Percentiles rank a stretch among this genome's conserved stretches.
Evolutionary conservation across 92 coral and sea anemone genomes (phyloP).

Genomic region (Phenganax marumi): DNA sequence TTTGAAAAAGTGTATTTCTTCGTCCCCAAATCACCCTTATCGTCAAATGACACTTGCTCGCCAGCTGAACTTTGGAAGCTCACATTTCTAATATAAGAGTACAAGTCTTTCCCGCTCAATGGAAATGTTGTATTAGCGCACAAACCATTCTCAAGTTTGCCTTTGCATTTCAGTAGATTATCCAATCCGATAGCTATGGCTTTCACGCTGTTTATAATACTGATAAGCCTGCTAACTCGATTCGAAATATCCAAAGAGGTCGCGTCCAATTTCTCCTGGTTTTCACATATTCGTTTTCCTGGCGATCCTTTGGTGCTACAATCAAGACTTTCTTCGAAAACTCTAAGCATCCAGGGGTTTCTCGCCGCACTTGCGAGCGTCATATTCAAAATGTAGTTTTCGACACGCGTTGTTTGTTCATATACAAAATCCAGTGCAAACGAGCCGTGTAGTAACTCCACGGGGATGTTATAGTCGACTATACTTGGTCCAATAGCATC

Average conservation of each 20-base stretch:
- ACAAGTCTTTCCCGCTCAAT: slow-evolving; percentile 59
- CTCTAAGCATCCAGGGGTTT: slow-evolving; percentile 68
- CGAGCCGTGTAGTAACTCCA: slow-evolving; percentile 62
- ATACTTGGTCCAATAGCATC: slow-evolving; percentile 65
- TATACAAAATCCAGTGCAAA: slow-evolving; percentile 74
- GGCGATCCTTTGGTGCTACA: slow-evolving; percentile 43
- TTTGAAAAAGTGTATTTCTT: slow-evolving; percentile 78
- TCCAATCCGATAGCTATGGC: slow-evolving; percentile 72
- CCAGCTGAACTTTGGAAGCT: slow-evolving; percentile 63
- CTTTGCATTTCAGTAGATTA: slow-evolving; percentile 62
- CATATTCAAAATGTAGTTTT: slow-evolving; percentile 46
- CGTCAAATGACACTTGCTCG: slow-evolving; percentile 61
- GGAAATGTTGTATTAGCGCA: slow-evolving; percentile 57
- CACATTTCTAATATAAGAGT: slow-evolving; percentile 53
- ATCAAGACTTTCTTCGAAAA: slow-evolving; percentile 61
- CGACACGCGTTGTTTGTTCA: slow-evolving; percentile 55
- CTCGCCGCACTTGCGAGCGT: slow-evolving; percentile 47
- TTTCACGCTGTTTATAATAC: slow-evolving; percentile 77
- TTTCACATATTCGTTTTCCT: slow-evolving; percentile 47
- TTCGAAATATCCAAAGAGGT: slow-evolving; percentile 36
- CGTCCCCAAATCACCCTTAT: slow-evolving; percentile 71
- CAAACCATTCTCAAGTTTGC: neutral
- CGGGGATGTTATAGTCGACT: slow-evolving; percentile 60
- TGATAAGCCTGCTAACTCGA: slow-evolving; percentile 61
- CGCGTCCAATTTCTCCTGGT: slow-evolving; percentile 53